Conservation (phyloP, 2,797 vertebrate species). For the Chaetophractus vellerosus region DNA sequence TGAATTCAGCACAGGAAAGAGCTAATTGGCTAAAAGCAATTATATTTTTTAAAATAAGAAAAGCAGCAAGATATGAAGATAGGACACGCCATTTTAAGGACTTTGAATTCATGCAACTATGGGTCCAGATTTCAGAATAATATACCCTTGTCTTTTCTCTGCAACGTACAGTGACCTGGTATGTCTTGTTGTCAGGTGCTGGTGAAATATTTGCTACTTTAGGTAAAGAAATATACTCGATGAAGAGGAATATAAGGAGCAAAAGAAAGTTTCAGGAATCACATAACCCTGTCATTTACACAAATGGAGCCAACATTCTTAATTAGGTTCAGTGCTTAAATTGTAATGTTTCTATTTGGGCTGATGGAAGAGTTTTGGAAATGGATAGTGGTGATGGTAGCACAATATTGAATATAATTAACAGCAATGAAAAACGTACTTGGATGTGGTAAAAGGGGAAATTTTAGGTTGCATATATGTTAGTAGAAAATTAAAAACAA, state of each 20-base stretch:
- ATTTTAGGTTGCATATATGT: no score
- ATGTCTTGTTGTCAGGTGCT: neutral
- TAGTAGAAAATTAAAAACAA: no score
- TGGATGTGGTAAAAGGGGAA: no score
- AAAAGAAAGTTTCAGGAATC: neutral
- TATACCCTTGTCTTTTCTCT: neutral
- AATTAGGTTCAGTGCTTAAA: neutral
- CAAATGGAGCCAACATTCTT: neutral
- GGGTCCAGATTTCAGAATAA: conserved; percentile 4
- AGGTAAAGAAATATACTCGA: neutral
- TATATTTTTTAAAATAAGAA: conserved; percentile 50
- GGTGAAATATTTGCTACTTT: conserved; percentile 10
- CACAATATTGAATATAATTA: no score
- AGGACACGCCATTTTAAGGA: neutral
- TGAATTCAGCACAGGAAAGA: neutral
- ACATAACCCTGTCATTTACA: neutral
- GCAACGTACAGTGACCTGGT: neutral
- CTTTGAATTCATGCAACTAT: neutral
- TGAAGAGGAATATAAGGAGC: neutral
- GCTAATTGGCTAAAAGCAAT: conserved; percentile 15
- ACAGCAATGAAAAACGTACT: no score
- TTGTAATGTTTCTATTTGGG: no score
- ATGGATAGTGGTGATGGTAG: no score
- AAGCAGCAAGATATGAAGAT: neutral
- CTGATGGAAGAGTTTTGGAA: no score